Percentiles rank a stretch among this genome's conserved stretches.
These are phyloP conservation scores for Homarus americanus DNA, from an alignment of 1,140 invertebrate genomes.

Conservation along the genomic window DNA sequence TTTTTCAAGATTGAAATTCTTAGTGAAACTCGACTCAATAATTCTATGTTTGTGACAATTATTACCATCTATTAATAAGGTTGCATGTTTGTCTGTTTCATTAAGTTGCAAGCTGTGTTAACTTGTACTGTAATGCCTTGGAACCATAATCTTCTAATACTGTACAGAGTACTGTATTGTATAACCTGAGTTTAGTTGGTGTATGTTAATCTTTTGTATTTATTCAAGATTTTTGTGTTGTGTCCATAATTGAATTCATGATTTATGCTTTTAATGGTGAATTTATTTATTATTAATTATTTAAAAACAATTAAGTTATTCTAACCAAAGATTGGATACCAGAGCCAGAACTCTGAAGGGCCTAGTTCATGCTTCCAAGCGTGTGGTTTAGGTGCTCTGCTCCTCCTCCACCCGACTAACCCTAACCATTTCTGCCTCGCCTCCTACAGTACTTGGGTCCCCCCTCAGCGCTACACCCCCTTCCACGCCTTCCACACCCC, in stretches of 20 bases:
- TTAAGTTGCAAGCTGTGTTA: neutral
- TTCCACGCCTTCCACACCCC: constrained; percentile 65
- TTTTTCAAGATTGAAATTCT: neutral
- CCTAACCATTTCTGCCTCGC: constrained; percentile 48
- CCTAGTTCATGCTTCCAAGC: constrained; percentile 24
- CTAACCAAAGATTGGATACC: constrained; percentile 12
- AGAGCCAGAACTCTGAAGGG: neutral
- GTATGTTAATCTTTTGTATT: neutral
- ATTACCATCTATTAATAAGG: neutral
- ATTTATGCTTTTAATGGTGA: constrained; percentile 28
- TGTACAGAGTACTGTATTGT: neutral
- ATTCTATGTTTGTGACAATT: neutral
- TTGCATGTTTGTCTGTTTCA: neutral
- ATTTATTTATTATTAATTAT: constrained; percentile 14
- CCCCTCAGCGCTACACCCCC: constrained; percentile 68
- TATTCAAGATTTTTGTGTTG: constrained; percentile 34
- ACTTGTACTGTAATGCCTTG: neutral
- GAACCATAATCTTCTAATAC: neutral
- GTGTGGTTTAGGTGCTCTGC: constrained; percentile 36
- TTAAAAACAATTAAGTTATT: neutral
- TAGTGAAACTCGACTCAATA: neutral
- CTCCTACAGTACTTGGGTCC: constrained; percentile 66
- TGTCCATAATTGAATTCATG: constrained; percentile 25
- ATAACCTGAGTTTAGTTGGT: neutral
- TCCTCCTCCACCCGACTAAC: constrained; percentile 33